A percentile compares a stretch with the other conserved stretches of the same genome.
phyloP scores from a whole-genome alignment of 2,888 invertebrate genomes.

The Perithous albicinctus region DNA sequence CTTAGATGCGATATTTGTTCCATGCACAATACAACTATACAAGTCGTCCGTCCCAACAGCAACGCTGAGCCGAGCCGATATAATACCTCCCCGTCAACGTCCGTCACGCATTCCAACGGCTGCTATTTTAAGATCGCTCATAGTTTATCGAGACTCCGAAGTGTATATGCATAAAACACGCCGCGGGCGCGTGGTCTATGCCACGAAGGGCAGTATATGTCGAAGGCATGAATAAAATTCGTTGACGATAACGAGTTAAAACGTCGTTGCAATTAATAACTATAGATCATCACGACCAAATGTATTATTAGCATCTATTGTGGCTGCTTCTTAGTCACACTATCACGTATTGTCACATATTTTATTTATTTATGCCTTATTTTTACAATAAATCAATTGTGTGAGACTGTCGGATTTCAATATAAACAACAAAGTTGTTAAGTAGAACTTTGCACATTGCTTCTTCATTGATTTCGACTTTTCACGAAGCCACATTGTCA shows the following conservation, averaged over 20 bases:
- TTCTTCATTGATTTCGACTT: too few relatives aligned
- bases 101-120: slow-evolving; percentile 68
- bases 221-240: not conserved
- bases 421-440: too few relatives aligned
- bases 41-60: slow-evolving; percentile 17
- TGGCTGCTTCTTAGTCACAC: not conserved
- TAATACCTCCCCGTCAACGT: slow-evolving; percentile 59
- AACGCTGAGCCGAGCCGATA: slow-evolving; percentile 40
- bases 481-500: too few relatives aligned
- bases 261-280: not conserved
- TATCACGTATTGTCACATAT: not conserved
- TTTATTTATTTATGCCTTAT: too few relatives aligned
- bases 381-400: too few relatives aligned
- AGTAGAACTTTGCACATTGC: too few relatives aligned
- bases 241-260: not conserved
- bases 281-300: not conserved
- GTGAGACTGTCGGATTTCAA: too few relatives aligned
- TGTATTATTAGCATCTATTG: not conserved
- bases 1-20: slow-evolving; percentile 55
- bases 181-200: not conserved
- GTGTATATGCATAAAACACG: slow-evolving; percentile 11
- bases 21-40: slow-evolving; percentile 20
- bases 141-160: slow-evolving; percentile 61
- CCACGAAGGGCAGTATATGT: not conserved
- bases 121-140: slow-evolving; percentile 66